Percentiles rank a stretch among this genome's conserved stretches.
phyloP scores from a whole-genome alignment of 2,797 vertebrate species.

The Strix occidentalis region DNA sequence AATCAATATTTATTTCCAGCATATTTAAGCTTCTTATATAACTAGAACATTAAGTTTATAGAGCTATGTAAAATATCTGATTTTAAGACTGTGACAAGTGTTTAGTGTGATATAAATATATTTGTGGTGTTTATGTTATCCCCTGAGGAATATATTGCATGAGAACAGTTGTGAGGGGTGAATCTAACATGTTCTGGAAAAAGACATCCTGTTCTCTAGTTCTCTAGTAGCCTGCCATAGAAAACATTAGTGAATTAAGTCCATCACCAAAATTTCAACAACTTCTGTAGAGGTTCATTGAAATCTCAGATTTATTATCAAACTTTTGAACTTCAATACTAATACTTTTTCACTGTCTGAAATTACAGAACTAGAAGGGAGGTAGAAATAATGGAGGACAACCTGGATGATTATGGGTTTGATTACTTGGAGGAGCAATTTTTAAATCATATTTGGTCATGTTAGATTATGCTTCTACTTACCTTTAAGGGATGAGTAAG shows the following conservation, averaged over 20 bases:
- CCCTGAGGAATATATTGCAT: not conserved
- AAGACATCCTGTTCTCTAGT: not conserved
- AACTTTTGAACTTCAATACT: not conserved
- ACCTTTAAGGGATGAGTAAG: not conserved
- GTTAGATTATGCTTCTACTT: not conserved
- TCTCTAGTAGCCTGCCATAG: not conserved
- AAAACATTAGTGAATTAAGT: not conserved
- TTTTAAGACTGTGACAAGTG: constrained; percentile 1
- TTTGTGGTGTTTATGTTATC: not conserved
- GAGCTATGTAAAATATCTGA: constrained; percentile 24
- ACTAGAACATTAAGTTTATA: constrained; percentile 42
- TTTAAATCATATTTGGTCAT: not conserved
- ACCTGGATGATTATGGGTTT: not conserved
- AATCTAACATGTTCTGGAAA: not conserved
- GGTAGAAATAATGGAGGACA: not conserved
- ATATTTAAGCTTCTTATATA: constrained; percentile 50
- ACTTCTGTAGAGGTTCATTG: not conserved
- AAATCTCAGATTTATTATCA: not conserved
- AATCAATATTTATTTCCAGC: constrained; percentile 63
- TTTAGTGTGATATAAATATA: constrained; percentile 26
- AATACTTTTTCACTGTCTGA: not conserved
- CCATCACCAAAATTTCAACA: not conserved
- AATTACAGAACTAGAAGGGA: not conserved
- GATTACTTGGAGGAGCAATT: not conserved
- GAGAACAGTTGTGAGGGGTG: not conserved